phyloP scores from a whole-genome alignment of 1,140 invertebrate species.

The Phymastichus coffea region DNA sequence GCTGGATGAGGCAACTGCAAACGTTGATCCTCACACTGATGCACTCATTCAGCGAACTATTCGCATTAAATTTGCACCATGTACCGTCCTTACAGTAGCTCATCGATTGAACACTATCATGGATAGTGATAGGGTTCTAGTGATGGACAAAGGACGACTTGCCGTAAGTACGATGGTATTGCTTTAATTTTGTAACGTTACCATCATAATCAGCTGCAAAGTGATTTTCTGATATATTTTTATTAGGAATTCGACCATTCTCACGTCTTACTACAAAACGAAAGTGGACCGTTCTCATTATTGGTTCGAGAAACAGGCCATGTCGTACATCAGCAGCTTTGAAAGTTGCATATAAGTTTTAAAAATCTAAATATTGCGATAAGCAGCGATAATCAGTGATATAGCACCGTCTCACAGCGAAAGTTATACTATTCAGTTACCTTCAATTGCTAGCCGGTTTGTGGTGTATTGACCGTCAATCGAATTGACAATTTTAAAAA shows the following conservation, averaged over 20 bases:
- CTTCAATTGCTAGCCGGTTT: too few species aligned
- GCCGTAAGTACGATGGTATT: constrained; percentile 38
- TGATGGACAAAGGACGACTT: constrained; percentile 60
- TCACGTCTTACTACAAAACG: neutral
- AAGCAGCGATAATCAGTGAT: too few species aligned
- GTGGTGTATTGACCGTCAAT: too few species aligned
- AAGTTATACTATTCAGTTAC: too few species aligned
- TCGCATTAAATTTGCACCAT: constrained; percentile 50
- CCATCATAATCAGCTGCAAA: neutral
- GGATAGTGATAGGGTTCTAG: constrained; percentile 63
- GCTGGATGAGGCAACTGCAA: constrained; percentile 77
- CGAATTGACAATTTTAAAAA: too few species aligned
- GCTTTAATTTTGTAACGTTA: neutral
- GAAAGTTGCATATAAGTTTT: too few species aligned
- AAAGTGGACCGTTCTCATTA: neutral
- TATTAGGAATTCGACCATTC: neutral
- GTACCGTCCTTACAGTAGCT: constrained; percentile 67
- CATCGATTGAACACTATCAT: constrained; percentile 62
- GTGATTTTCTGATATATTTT: neutral
- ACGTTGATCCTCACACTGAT: constrained; percentile 66
- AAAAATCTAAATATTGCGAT: too few species aligned
- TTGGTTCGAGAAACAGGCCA: neutral
- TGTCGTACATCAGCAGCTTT: too few species aligned
- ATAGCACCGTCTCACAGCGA: too few species aligned
- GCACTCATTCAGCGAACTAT: constrained; percentile 56